Base-by-base conservation (phyloP, 2,888 invertebrate genomes). In the Gerosis bhagava region DNA sequence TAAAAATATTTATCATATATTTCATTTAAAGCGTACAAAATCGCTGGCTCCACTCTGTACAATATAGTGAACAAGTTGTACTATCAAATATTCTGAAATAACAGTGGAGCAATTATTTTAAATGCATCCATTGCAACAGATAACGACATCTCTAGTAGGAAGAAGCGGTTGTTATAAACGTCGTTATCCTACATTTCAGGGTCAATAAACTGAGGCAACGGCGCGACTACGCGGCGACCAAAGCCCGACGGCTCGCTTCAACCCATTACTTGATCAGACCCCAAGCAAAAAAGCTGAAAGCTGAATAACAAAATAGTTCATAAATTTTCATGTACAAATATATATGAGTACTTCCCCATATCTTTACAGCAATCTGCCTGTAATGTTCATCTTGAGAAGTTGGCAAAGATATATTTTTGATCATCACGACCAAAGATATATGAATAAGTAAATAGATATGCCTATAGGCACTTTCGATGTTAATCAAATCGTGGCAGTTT, bases 131-230 rank as follows among this genome's bases (percentile, higher is more conserved):
- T 67, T 77, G 70, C 67, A 64, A 59, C 63, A 62, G 40, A 47
- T 70, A 73, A 76, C 69, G 70, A 70, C 64, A 69, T 70, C 75
- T 72, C 68, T 68, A 66, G 66, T 70, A 58, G 68, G 63, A 68
- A 62, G 54, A 57, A 69, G 60, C 64, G 66, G 69, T 80, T 76
- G 78, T 81, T 77, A 77, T 74, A 74, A 75, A 73, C 56, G 76
- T 79, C 79, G 80, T 87, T 83, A 84, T 82, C 71, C 81, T 75
- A 83, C 67, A 77, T 81, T 81, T 79, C 56, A 78, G 73, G 83
- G 82, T 83, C 81, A 73, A 81, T 76, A 83, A 78, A 83, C 83
- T 73, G 59, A 63, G 70, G 59, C 59, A 62, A 56, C 73, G 74
- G 59, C 77, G 74, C 72, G 77, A 70, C 77, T 62, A 39, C 53